These are phyloP conservation scores for Cardiocondyla obscurior DNA, from an alignment of 1,140 invertebrate genomes.

Conservation along the genomic window DNA sequence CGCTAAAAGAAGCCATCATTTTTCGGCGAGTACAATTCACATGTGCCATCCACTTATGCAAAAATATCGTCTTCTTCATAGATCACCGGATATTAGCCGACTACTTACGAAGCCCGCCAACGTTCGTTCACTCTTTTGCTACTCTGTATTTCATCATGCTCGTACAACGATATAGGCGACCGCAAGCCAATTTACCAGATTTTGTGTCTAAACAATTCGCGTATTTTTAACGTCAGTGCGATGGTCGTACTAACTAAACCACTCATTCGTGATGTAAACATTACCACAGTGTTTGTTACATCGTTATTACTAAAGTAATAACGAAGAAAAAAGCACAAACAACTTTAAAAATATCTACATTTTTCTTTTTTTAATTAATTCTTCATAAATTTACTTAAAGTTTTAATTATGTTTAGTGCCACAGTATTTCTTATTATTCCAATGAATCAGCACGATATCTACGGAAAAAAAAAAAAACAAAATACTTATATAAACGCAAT, in stretches of 20 bases:
- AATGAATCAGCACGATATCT: no score
- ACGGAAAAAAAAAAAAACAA: no score
- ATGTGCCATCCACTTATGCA: constrained; percentile 10
- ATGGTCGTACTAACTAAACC: background rate
- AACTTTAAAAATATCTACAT: background rate
- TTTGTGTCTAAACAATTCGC: constrained; percentile 45
- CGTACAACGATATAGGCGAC: background rate
- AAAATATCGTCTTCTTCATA: constrained; percentile 20
- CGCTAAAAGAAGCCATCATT: constrained; percentile 14
- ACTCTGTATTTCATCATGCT: constrained; percentile 6
- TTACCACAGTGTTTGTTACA: no score
- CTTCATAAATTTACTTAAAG: no score
- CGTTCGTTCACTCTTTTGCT: background rate
- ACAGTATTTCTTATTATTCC: no score
- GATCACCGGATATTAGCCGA: constrained; percentile 1
- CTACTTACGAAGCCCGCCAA: constrained; percentile 59
- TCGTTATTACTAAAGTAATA: no score
- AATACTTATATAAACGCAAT: background rate
- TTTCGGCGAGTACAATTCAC: background rate
- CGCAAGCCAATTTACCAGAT: constrained; percentile 54
- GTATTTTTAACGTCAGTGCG: background rate
- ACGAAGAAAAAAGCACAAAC: background rate
- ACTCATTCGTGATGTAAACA: constrained; percentile 5
- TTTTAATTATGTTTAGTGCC: no score
- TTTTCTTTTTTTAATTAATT: no score